phyloP scores from a whole-genome alignment of 1,140 invertebrate species.

The Hormaphis cornu region DNA sequence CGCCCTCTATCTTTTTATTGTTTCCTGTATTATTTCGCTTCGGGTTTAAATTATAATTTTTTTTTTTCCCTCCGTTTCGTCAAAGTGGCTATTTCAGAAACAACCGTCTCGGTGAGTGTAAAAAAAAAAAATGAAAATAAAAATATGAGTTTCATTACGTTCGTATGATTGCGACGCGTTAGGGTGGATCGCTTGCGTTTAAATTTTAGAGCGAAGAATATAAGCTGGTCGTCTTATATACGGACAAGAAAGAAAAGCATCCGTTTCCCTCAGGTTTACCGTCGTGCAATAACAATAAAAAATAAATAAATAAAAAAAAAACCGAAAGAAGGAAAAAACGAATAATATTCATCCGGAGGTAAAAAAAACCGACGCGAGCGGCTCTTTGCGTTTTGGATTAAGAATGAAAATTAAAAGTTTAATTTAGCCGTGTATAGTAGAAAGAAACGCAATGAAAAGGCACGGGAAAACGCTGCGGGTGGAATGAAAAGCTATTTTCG shows the following conservation, averaged over 20 bases:
- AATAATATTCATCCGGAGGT: constrained; percentile 28
- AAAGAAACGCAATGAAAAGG: constrained; percentile 30
- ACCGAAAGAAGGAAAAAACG: neutral
- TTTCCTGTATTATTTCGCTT: neutral
- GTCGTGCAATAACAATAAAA: constrained; percentile 32
- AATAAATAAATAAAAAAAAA: neutral
- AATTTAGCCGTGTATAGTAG: constrained; percentile 24
- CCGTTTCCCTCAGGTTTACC: constrained; percentile 13
- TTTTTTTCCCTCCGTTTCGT: neutral
- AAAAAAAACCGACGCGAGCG: neutral
- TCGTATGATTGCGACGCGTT: constrained; percentile 10
- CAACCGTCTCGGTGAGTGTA: neutral
- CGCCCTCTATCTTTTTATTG: constrained; percentile 5
- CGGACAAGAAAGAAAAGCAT: neutral
- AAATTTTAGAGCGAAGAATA: constrained; percentile 5
- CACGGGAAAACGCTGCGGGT: neutral
- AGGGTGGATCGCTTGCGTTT: neutral
- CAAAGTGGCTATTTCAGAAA: constrained; percentile 30
- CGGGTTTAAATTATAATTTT: constrained; percentile 17
- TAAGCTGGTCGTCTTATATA: neutral
- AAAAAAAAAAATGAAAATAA: no score
- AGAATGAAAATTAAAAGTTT: constrained; percentile 33
- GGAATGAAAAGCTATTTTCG: constrained; percentile 12
- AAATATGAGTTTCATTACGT: constrained; percentile 9
- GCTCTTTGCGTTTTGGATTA: constrained; percentile 26